A percentile compares a stretch with the other conserved stretches of the same genome.
Evolutionary conservation across 2,113 vertebrate genomes (phyloP).

Genomic region (Lepisosteus oculatus): DNA sequence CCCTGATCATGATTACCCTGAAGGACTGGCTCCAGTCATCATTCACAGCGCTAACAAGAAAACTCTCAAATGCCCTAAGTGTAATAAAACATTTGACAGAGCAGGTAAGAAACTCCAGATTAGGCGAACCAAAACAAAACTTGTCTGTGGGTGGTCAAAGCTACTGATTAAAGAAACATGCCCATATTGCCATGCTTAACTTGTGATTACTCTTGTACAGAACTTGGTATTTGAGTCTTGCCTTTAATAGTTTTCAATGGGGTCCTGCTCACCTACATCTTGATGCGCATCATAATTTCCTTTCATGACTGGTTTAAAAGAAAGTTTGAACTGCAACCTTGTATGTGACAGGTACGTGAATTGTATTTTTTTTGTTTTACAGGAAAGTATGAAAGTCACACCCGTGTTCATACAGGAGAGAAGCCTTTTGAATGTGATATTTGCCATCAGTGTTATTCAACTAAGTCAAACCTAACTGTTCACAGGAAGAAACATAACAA

Average conservation of each 20-base stretch:
- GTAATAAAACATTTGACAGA: constrained; percentile 93
- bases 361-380: constrained; percentile 9
- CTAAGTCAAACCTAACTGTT: constrained; percentile 94
- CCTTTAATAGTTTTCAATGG: background rate
- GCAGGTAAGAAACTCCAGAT: constrained; percentile 72
- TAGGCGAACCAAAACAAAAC: too few relatives aligned
- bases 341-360: too few relatives aligned
- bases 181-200: background rate
- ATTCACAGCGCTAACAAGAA: constrained; percentile 83
- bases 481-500: constrained; percentile 89
- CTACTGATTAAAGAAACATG: background rate
- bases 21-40: constrained; percentile 81
- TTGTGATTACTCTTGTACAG: background rate
- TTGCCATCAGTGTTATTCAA: constrained; percentile 93
- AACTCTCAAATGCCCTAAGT: constrained; percentile 87
- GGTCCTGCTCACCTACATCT: too few relatives aligned
- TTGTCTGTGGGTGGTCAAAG: background rate
- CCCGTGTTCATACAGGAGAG: constrained; percentile 92
- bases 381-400: constrained; percentile 97
- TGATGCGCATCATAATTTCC: too few relatives aligned
- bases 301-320: too few relatives aligned
- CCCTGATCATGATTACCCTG: constrained; percentile 62
- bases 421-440: constrained; percentile 97
- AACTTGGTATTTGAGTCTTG: background rate
- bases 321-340: too few relatives aligned